Evolutionary conservation across 2,113 vertebrate genomes (phyloP).

Genomic region (Phainopepla nitens): DNA sequence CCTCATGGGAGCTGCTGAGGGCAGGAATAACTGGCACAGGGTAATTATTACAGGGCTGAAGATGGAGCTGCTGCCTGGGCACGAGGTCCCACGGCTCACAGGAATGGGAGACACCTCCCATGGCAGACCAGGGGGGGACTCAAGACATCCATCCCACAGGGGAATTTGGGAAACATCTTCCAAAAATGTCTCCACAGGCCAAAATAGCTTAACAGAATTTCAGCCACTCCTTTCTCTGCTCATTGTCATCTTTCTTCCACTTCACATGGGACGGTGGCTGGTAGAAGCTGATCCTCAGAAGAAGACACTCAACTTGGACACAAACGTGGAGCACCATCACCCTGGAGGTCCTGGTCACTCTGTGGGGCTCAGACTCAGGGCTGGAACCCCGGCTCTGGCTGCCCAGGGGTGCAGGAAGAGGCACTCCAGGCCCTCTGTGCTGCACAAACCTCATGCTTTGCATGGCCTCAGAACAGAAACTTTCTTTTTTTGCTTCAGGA

Average conservation of each 20-base stretch:
- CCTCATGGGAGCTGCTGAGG: rapidly evolving
- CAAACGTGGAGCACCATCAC: neutral
- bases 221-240: rapidly evolving
- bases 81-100: neutral
- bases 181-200: rapidly evolving
- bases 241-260: neutral
- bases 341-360: neutral
- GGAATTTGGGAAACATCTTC: neutral
- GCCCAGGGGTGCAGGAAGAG: neutral
- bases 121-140: neutral
- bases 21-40: neutral
- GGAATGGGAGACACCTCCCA: neutral
- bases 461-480: neutral
- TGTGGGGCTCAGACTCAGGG: rapidly evolving
- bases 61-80: neutral
- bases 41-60: neutral
- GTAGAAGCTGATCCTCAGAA: neutral
- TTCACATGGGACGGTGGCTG: rapidly evolving
- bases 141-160: neutral
- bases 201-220: neutral
- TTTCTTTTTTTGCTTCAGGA: neutral
- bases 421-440: neutral
- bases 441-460: neutral
- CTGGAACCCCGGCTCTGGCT: neutral
- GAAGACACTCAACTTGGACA: neutral